Evolutionary conservation across 2,888 invertebrate species (phyloP).

Genomic region (Hypselothyrea guttata): DNA sequence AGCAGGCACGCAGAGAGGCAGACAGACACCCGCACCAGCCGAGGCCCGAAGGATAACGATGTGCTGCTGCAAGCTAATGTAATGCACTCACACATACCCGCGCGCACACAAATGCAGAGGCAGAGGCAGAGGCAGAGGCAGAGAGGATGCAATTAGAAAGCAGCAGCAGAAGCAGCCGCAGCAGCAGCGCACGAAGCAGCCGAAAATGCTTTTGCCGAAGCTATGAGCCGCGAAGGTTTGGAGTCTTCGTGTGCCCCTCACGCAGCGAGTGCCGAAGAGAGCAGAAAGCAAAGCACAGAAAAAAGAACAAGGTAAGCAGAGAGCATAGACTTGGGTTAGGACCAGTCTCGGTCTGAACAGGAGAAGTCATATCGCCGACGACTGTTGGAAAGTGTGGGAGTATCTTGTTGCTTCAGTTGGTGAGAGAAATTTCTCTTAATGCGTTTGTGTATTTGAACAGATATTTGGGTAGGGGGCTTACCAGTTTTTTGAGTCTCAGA

Average conservation of each 20-base stretch:
- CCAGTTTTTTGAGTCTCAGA: constrained; percentile 49
- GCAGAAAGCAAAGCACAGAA: neutral
- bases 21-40: constrained; percentile 42
- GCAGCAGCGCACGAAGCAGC: constrained; percentile 54
- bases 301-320: constrained; percentile 4
- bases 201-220: constrained; percentile 38
- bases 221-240: constrained; percentile 32
- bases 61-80: constrained; percentile 57
- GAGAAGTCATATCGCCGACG: constrained; percentile 33
- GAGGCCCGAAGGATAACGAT: constrained; percentile 48
- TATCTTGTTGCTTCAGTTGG: constrained; percentile 9
- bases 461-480: constrained; percentile 40
- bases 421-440: constrained; percentile 28
- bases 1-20: constrained; percentile 12
- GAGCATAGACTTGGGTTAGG: constrained; percentile 22
- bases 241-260: constrained; percentile 51
- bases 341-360: constrained; percentile 37
- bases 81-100: constrained; percentile 54
- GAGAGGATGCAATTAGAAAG: constrained; percentile 69
- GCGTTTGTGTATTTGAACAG: neutral
- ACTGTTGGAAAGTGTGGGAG: constrained; percentile 11
- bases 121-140: constrained; percentile 24
- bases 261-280: constrained; percentile 15
- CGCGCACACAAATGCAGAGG: constrained; percentile 13
- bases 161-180: constrained; percentile 58